These are phyloP conservation scores for Magallana angulata DNA, from an alignment of 1,140 invertebrate genomes.

Conservation along the genomic window DNA sequence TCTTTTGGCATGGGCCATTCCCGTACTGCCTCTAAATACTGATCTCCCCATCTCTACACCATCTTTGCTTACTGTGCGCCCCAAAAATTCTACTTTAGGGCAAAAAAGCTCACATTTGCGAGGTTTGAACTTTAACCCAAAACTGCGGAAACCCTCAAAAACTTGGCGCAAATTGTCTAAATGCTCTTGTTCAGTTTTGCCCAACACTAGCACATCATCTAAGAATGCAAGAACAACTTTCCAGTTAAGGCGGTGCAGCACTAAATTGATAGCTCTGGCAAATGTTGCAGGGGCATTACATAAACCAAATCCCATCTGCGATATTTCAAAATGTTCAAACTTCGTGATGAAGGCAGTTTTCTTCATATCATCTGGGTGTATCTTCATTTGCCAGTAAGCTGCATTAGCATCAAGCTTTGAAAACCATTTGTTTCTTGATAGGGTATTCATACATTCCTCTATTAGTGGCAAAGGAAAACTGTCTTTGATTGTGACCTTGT, in stretches of 20 bases:
- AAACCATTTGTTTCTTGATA: background rate
- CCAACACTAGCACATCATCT: too few species aligned
- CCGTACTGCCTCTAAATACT: background rate
- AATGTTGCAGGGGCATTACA: background rate
- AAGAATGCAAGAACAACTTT: background rate
- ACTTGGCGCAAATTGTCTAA: background rate
- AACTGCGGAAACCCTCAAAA: background rate
- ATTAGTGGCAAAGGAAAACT: background rate
- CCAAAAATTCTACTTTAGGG: background rate
- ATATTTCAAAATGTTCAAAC: background rate
- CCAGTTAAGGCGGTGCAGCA: background rate
- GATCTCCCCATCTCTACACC: background rate
- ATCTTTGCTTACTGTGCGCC: background rate
- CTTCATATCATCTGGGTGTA: background rate
- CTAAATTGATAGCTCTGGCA: background rate
- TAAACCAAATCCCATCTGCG: background rate
- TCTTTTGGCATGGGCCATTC: background rate
- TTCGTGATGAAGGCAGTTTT: background rate
- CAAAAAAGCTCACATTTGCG: background rate
- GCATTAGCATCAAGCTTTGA: background rate
- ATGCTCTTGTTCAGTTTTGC: background rate
- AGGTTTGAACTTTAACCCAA: constrained; percentile 36
- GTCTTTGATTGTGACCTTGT: too few species aligned
- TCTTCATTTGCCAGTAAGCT: background rate
- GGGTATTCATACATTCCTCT: background rate